These are phyloP conservation scores for Liposcelis brunnea DNA, from an alignment of 2,888 invertebrate genomes.

Conservation along the genomic window DNA sequence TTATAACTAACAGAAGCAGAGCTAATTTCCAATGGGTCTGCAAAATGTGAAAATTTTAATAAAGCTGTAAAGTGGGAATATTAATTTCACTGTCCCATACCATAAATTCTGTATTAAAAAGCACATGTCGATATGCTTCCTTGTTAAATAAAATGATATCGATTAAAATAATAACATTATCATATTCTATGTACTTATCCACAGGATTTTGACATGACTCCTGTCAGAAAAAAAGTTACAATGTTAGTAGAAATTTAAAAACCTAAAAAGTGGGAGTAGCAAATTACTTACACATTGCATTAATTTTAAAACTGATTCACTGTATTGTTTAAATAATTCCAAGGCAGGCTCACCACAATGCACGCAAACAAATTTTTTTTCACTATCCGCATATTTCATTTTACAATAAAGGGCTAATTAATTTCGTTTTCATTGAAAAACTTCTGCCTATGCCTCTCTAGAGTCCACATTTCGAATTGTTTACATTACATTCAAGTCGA, in stretches of 20 bases:
- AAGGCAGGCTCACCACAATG: slow-evolving; percentile 46
- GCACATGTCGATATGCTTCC: slow-evolving; percentile 67
- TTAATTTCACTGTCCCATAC: too few relatives aligned
- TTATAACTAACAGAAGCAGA: not conserved
- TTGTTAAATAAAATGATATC: slow-evolving; percentile 67
- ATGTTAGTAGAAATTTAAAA: not conserved
- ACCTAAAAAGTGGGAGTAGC: too few relatives aligned
- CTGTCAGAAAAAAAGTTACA: not conserved
- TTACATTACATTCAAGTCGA: too few relatives aligned
- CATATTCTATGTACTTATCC: slow-evolving; percentile 85
- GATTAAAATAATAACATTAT: slow-evolving; percentile 70
- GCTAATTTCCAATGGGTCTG: slow-evolving; percentile 3
- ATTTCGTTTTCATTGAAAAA: too few relatives aligned
- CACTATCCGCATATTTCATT: not conserved
- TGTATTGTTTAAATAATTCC: slow-evolving; percentile 50
- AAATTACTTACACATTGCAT: slow-evolving; percentile 45
- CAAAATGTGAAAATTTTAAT: not conserved
- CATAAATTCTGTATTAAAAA: slow-evolving; percentile 46
- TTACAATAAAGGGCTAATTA: too few relatives aligned
- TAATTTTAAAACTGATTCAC: slow-evolving; percentile 51
- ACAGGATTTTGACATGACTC: slow-evolving; percentile 49
- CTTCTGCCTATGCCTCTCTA: too few relatives aligned
- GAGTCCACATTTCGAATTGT: too few relatives aligned
- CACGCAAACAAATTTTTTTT: slow-evolving; percentile 31
- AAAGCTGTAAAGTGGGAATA: too few relatives aligned